Evolutionary conservation across 2,888 invertebrate genomes (phyloP).

Genomic region (Ceraclea dissimilis): DNA sequence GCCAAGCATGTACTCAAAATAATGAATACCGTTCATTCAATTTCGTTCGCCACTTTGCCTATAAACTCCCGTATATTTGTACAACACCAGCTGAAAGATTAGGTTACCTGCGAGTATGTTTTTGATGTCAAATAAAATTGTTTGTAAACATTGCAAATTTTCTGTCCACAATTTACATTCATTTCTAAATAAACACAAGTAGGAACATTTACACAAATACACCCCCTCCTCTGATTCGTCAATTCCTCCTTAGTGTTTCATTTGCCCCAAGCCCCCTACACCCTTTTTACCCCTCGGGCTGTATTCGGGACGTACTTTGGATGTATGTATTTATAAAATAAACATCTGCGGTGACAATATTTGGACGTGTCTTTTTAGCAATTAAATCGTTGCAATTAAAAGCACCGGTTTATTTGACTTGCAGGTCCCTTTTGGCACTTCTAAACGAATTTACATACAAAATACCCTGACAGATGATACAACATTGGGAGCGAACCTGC

Average conservation of each 20-base stretch:
- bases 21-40: too few species aligned
- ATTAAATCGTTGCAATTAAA: slow-evolving; percentile 18
- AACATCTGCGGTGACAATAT: slow-evolving; percentile 22
- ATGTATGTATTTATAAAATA: too few species aligned
- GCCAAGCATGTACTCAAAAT: too few species aligned
- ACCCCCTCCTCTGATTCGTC: neutral
- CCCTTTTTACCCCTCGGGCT: slow-evolving; percentile 2
- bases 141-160: neutral
- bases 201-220: neutral
- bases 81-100: too few species aligned
- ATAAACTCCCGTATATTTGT: too few species aligned
- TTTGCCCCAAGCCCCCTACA: slow-evolving; percentile 3
- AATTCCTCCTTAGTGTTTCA: neutral
- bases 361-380: slow-evolving; percentile 18
- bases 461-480: too few species aligned
- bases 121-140: too few species aligned
- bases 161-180: neutral
- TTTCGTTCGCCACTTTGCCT: too few species aligned
- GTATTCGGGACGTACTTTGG: neutral
- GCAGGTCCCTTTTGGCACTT: slow-evolving; percentile 2
- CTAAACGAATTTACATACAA: neutral
- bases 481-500: too few species aligned
- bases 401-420: slow-evolving; percentile 4
- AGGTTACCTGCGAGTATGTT: too few species aligned
- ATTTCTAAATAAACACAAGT: neutral